Evolutionary conservation across 2,113 vertebrate genomes (phyloP).

Genomic region (Leptosomus discolor): DNA sequence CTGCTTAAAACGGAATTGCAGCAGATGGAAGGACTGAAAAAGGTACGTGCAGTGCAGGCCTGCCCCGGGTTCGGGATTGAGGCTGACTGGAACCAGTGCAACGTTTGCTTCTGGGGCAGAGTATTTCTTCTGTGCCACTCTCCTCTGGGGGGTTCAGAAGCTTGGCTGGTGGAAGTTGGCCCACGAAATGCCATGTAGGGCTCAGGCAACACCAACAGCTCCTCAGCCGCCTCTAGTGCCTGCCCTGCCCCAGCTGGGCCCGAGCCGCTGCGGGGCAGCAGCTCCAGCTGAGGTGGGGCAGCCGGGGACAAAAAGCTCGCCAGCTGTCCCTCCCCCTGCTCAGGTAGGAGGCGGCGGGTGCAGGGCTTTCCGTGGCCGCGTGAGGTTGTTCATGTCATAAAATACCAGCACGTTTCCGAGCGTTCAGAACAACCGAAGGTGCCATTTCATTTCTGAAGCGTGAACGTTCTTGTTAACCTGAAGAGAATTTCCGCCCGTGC

Average conservation of each 20-base stretch:
- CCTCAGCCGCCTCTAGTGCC: neutral
- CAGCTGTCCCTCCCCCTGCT: neutral
- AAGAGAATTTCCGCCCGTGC: neutral
- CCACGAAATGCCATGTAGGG: neutral
- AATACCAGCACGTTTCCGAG: neutral
- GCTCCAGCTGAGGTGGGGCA: neutral
- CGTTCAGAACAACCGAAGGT: neutral
- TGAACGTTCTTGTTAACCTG: neutral
- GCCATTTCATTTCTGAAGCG: neutral
- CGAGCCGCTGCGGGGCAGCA: neutral
- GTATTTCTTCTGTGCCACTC: neutral
- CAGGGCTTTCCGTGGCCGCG: neutral
- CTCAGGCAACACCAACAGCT: neutral
- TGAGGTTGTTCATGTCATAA: neutral
- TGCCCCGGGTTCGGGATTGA: neutral
- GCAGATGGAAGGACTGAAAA: conserved; percentile 89
- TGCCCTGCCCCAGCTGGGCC: neutral
- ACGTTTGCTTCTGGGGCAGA: neutral
- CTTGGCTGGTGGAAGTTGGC: neutral
- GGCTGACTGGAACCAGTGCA: neutral
- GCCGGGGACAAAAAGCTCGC: neutral
- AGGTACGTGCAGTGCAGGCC: conserved; percentile 40
- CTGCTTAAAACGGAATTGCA: conserved; percentile 90
- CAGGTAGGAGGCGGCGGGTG: neutral
- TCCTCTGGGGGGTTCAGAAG: neutral